Evolutionary conservation across 2,797 vertebrate genomes (phyloP).

Genomic region (Diglossa cyanea): DNA sequence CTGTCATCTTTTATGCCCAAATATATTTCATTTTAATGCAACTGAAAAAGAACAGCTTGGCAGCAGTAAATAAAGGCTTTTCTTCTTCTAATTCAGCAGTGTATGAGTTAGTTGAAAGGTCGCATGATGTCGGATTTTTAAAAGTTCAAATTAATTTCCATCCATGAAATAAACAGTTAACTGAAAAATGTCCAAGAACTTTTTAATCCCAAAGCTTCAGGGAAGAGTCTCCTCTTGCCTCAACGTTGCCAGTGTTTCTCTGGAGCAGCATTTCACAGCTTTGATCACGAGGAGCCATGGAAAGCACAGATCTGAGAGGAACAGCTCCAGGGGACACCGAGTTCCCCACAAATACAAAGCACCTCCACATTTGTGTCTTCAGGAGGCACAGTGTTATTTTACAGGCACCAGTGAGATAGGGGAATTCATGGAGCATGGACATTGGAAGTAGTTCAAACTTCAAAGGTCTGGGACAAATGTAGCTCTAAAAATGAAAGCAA

Average conservation of each 20-base stretch:
- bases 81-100: background rate
- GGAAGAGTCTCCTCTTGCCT: background rate
- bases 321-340: background rate
- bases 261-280: background rate
- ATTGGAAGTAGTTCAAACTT: background rate
- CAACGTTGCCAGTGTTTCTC: rapidly evolving
- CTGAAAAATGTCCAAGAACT: background rate
- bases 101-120: background rate
- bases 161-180: background rate
- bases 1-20: slow-evolving; percentile 8
- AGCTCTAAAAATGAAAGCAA: background rate
- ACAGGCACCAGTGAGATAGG: background rate
- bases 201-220: background rate
- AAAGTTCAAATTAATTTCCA: background rate
- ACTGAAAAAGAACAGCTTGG: background rate
- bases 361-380: background rate
- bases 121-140: background rate
- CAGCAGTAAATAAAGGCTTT: background rate
- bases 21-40: slow-evolving; percentile 4
- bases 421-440: background rate
- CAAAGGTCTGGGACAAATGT: background rate
- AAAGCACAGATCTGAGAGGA: rapidly evolving
- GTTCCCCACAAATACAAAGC: background rate
- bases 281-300: rapidly evolving
- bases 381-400: background rate